phyloP scores from a whole-genome alignment of 2,888 invertebrate genomes.

The Koerneria pararmatus region DNA sequence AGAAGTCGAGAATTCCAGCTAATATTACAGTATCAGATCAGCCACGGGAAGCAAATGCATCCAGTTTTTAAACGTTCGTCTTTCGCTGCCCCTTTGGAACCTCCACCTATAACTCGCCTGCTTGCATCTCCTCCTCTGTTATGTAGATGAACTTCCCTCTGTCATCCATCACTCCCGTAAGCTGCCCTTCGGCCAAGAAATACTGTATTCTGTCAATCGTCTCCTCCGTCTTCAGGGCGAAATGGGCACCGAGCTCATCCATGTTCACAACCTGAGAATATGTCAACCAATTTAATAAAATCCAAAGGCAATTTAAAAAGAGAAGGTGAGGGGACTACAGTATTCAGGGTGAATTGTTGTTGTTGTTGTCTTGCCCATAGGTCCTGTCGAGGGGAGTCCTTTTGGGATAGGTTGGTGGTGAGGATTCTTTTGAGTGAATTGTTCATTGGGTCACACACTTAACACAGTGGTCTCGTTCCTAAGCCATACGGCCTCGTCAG shows the following conservation, averaged over 20 bases:
- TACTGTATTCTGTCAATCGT: conserved; percentile 73
- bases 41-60: not conserved
- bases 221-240: conserved; percentile 58
- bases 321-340: too few species aligned
- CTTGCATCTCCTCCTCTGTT: conserved; percentile 80
- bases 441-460: too few species aligned
- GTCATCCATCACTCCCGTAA: conserved; percentile 96
- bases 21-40: too few species aligned
- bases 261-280: conserved; percentile 54
- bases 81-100: too few species aligned
- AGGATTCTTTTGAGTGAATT: too few species aligned
- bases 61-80: not conserved
- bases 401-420: too few species aligned
- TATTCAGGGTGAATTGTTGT: too few species aligned
- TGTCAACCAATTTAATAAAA: not conserved
- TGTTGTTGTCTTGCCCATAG: too few species aligned
- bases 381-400: too few species aligned
- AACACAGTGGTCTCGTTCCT: too few species aligned
- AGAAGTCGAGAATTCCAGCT: too few species aligned
- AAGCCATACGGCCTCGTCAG: too few species aligned
- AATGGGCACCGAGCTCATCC: conserved; percentile 57
- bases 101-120: conserved; percentile 61
- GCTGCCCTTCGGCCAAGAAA: conserved; percentile 73
- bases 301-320: not conserved
- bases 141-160: conserved; percentile 98